A percentile compares a stretch with the other conserved stretches of the same genome.
These are phyloP conservation scores for Lucilia sericata DNA, from an alignment of 1,140 invertebrate genomes.

Conservation along the genomic window DNA sequence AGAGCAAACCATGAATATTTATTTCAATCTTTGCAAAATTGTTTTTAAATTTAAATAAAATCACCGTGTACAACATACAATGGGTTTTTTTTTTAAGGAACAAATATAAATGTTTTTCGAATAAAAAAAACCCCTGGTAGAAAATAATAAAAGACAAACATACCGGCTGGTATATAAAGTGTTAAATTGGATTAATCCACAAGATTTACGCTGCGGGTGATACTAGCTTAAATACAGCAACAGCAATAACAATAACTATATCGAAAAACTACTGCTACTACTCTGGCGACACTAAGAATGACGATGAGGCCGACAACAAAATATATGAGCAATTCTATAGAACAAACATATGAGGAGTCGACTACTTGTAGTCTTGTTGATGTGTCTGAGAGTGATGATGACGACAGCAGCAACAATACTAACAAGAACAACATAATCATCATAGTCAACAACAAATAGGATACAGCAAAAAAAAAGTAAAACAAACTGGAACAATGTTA, in stretches of 20 bases:
- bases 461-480: neutral
- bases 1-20: slow-evolving; percentile 28
- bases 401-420: neutral
- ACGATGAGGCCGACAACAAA: neutral
- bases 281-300: neutral
- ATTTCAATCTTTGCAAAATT: neutral
- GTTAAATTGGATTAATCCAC: slow-evolving; percentile 67
- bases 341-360: neutral
- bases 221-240: slow-evolving; percentile 59
- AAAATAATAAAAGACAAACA: slow-evolving; percentile 23
- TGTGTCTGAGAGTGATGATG: neutral
- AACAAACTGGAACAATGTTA: too few species aligned
- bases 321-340: neutral
- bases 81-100: neutral
- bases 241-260: slow-evolving; percentile 48
- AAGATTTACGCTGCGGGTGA: slow-evolving; percentile 67
- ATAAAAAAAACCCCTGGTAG: neutral
- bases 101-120: neutral
- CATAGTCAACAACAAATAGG: neutral
- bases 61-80: neutral
- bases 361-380: neutral
- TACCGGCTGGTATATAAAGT: slow-evolving; percentile 58
- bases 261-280: neutral
- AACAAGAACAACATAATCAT: neutral
- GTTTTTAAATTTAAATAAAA: neutral